phyloP scores from a whole-genome alignment of 1,140 invertebrate species.

The Bombus fervidus region DNA sequence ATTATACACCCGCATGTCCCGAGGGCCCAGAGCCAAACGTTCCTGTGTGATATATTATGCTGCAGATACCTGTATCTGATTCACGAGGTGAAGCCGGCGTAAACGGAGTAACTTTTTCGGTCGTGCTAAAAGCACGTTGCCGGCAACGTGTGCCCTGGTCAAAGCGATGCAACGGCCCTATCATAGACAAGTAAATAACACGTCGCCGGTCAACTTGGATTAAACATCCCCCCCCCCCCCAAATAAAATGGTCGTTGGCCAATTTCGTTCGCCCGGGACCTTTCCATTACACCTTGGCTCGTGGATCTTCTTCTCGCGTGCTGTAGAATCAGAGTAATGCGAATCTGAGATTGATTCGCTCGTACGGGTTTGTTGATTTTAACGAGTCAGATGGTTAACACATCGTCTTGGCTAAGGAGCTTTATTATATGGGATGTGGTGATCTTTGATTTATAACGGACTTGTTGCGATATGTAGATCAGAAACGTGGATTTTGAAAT shows the following conservation, averaged over 20 bases:
- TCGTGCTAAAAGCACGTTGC: slow-evolving; percentile 51
- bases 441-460: background rate
- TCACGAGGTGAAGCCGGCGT: slow-evolving; percentile 79
- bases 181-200: slow-evolving; percentile 59
- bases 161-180: slow-evolving; percentile 11
- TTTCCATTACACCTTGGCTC: slow-evolving; percentile 10
- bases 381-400: background rate
- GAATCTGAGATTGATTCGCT: slow-evolving; percentile 11
- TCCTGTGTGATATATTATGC: slow-evolving; percentile 82
- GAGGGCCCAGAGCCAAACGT: slow-evolving; percentile 77
- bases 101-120: slow-evolving; percentile 78
- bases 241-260: slow-evolving; percentile 15
- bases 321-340: background rate
- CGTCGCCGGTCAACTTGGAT: slow-evolving; percentile 25
- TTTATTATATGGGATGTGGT: background rate
- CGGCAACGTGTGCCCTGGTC: background rate
- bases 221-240: background rate
- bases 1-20: slow-evolving; percentile 83
- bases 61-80: slow-evolving; percentile 82
- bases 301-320: background rate
- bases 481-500: background rate
- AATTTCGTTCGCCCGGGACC: background rate
- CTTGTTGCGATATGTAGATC: no score
- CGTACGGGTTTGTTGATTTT: slow-evolving; percentile 10
- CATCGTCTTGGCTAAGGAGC: background rate